Percentiles rank a stretch among this genome's conserved stretches.
phyloP scores from a whole-genome alignment of 2,797 vertebrate genomes.

The Otus scops region DNA sequence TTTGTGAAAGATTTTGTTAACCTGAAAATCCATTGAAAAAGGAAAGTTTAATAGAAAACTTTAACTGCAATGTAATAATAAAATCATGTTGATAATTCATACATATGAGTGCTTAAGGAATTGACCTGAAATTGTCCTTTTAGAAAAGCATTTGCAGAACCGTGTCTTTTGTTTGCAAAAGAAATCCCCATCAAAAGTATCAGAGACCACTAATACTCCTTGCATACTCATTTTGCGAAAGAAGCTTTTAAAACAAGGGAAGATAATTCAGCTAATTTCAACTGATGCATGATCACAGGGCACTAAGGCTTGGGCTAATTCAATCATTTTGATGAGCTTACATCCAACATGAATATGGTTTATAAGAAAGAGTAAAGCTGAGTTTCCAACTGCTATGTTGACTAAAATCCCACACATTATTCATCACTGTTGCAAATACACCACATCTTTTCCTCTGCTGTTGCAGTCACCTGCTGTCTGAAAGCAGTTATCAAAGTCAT shows the following conservation, averaged over 20 bases:
- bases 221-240: not conserved
- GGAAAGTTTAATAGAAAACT: not conserved
- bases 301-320: not conserved
- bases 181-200: rapidly evolving
- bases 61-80: not conserved
- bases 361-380: not conserved
- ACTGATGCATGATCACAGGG: not conserved
- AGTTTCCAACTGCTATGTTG: not conserved
- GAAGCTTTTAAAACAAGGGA: not conserved
- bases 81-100: not conserved
- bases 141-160: not conserved
- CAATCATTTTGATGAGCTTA: not conserved
- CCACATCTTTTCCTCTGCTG: not conserved
- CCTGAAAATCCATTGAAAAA: not conserved
- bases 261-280: not conserved
- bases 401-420: not conserved
- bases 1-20: not conserved
- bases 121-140: not conserved
- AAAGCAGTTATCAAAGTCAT: not conserved
- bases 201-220: not conserved
- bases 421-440: not conserved
- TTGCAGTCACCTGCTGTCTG: not conserved
- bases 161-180: not conserved
- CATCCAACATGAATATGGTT: not conserved
- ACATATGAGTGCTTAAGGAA: not conserved